Conservation (phyloP, 2,113 vertebrate genomes). For the Albula glossodonta region DNA sequence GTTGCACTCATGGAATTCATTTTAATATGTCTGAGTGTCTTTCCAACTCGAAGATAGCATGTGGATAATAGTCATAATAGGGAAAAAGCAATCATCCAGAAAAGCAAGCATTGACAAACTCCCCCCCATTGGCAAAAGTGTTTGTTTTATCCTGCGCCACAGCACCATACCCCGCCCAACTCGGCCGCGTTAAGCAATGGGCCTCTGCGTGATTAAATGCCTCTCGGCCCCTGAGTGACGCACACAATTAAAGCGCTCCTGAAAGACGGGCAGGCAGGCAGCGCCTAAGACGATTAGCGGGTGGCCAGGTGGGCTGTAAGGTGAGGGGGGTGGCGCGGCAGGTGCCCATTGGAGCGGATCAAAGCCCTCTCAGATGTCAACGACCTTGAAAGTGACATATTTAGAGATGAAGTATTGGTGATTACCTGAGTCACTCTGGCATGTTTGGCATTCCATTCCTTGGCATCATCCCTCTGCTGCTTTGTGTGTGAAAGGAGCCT, state of each 20-base stretch:
- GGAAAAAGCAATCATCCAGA: neutral
- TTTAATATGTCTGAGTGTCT: neutral
- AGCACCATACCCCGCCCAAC: neutral
- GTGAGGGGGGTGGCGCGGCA: conserved; percentile 50
- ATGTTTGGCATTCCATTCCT: conserved; percentile 28
- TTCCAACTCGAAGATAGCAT: too few species aligned
- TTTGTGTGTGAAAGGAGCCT: conserved; percentile 31
- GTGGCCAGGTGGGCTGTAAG: conserved; percentile 41
- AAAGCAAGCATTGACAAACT: neutral
- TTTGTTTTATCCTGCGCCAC: neutral
- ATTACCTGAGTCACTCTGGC: conserved; percentile 5
- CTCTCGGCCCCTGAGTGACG: conserved; percentile 5
- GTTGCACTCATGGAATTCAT: neutral
- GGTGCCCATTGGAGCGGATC: conserved; percentile 42
- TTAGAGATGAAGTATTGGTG: conserved; percentile 3
- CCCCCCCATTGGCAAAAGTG: neutral
- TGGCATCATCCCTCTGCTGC: conserved; percentile 1
- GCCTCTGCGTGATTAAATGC: neutral
- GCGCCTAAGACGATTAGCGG: conserved; percentile 16
- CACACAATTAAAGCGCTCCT: conserved; percentile 12
- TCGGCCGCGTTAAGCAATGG: neutral
- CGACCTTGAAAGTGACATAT: conserved; percentile 33
- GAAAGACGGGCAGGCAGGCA: conserved; percentile 1
- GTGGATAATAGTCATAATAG: too few species aligned
- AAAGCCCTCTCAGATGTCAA: conserved; percentile 24